Percentiles rank a stretch among this genome's conserved stretches.
These are phyloP conservation scores for Athalia rosae DNA, from an alignment of 2,888 invertebrate species.

Conservation along the genomic window DNA sequence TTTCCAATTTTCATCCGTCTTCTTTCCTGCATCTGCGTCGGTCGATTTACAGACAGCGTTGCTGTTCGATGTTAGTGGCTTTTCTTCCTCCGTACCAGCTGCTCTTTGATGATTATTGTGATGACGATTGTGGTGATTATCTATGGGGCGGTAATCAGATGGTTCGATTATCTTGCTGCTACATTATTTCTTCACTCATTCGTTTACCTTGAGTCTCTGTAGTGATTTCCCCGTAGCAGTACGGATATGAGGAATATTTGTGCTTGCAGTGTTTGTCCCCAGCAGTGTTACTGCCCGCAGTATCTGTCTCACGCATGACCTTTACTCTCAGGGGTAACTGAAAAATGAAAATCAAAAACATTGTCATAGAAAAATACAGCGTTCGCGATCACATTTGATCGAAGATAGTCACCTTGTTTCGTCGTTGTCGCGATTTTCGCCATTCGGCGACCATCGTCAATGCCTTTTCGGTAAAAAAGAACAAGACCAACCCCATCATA, in stretches of 20 bases:
- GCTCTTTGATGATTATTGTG: conserved; percentile 67
- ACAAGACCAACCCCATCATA: conserved; percentile 88
- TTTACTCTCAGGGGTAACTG: conserved; percentile 81
- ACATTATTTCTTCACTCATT: neutral
- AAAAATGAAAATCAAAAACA: conserved; percentile 50
- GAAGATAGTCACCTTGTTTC: conserved; percentile 77
- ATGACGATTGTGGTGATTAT: conserved; percentile 68
- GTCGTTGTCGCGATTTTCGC: conserved; percentile 84
- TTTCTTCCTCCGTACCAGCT: conserved; percentile 68
- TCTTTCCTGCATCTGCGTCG: conserved; percentile 64
- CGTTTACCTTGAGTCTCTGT: conserved; percentile 80
- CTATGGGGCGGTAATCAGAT: conserved; percentile 51
- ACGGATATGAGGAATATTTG: conserved; percentile 91
- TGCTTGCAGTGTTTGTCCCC: conserved; percentile 87
- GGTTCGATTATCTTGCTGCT: neutral
- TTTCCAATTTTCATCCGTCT: conserved; percentile 69
- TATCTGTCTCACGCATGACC: conserved; percentile 83
- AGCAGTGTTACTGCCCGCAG: conserved; percentile 74
- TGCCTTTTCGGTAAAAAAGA: conserved; percentile 91
- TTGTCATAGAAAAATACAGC: conserved; percentile 13
- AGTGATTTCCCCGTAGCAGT: conserved; percentile 90
- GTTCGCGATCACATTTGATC: neutral
- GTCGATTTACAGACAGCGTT: conserved; percentile 66
- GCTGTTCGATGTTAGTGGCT: conserved; percentile 68
- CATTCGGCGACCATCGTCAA: conserved; percentile 87